These are phyloP conservation scores for Druon quercuslanigerum DNA, from an alignment of 1,140 invertebrate genomes.

Conservation along the genomic window DNA sequence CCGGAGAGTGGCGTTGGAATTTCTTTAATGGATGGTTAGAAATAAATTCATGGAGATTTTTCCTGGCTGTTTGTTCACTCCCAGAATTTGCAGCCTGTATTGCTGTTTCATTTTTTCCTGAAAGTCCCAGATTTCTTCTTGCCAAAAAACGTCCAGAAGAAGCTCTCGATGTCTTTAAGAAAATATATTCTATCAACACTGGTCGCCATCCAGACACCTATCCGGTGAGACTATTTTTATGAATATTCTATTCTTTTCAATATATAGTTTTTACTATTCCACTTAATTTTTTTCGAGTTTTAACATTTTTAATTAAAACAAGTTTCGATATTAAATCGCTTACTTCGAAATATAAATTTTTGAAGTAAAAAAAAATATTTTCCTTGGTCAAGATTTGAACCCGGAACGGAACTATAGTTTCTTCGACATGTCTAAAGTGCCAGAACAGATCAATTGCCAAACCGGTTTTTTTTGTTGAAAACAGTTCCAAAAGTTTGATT, in stretches of 20 bases:
- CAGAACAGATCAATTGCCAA: too few relatives aligned
- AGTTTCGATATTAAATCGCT: too few relatives aligned
- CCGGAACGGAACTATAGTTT: too few relatives aligned
- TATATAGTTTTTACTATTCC: not conserved
- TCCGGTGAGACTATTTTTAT: constrained; percentile 60
- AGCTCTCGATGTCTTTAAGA: constrained; percentile 76
- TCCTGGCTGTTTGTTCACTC: constrained; percentile 79
- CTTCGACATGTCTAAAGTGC: too few relatives aligned
- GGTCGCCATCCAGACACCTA: constrained; percentile 69
- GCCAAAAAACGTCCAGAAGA: constrained; percentile 75
- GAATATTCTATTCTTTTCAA: constrained; percentile 26
- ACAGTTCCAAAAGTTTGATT: too few relatives aligned
- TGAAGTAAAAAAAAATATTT: too few relatives aligned
- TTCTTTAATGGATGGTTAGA: constrained; percentile 62
- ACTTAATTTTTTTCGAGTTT: too few relatives aligned
- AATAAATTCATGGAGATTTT: constrained; percentile 81
- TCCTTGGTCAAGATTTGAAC: too few relatives aligned
- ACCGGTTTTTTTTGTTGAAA: too few relatives aligned
- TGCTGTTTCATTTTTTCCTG: constrained; percentile 79
- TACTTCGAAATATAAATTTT: too few relatives aligned
- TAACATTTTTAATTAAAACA: too few relatives aligned
- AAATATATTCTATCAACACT: constrained; percentile 77
- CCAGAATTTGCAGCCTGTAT: constrained; percentile 79
- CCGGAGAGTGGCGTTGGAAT: constrained; percentile 72
- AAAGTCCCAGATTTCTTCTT: constrained; percentile 84